phyloP scores from a whole-genome alignment of 2,113 vertebrate species.

The Tetraodon nigroviridis region DNA sequence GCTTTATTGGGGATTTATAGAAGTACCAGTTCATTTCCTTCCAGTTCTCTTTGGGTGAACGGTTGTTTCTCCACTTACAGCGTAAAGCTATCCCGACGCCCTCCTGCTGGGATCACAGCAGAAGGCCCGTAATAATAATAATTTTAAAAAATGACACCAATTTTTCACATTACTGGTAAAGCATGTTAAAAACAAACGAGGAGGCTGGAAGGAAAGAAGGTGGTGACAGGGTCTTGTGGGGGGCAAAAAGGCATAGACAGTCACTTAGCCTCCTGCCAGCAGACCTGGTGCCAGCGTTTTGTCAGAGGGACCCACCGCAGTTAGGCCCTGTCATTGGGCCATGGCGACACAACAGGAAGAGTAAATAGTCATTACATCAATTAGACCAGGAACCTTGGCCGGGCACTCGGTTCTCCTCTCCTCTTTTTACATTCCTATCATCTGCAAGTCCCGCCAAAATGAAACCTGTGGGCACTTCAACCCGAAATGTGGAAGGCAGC shows the following conservation, averaged over 20 bases:
- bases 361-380: slow-evolving; percentile 84
- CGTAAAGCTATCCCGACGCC: slow-evolving; percentile 13
- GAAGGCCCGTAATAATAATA: slow-evolving; percentile 32
- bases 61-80: slow-evolving; percentile 40
- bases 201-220: slow-evolving; percentile 31
- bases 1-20: slow-evolving; percentile 3
- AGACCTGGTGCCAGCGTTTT: slow-evolving; percentile 75
- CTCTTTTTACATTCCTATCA: slow-evolving; percentile 45
- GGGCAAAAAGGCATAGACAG: slow-evolving; percentile 55
- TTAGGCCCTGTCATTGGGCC: slow-evolving; percentile 77
- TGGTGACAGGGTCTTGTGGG: slow-evolving; percentile 36
- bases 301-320: slow-evolving; percentile 77
- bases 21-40: neutral
- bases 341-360: slow-evolving; percentile 75
- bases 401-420: slow-evolving; percentile 53
- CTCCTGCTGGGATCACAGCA: slow-evolving; percentile 52
- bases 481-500: slow-evolving; percentile 7
- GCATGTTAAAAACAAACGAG: slow-evolving; percentile 63
- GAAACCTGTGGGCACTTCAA: slow-evolving; percentile 15
- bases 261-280: slow-evolving; percentile 79
- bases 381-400: slow-evolving; percentile 73
- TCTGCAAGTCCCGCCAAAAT: slow-evolving; percentile 46
- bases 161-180: slow-evolving; percentile 59
- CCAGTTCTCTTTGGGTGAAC: too few species aligned
- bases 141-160: slow-evolving; percentile 34